Evolutionary conservation across 2,113 vertebrate genomes (phyloP).

Genomic region (Equus quagga): DNA sequence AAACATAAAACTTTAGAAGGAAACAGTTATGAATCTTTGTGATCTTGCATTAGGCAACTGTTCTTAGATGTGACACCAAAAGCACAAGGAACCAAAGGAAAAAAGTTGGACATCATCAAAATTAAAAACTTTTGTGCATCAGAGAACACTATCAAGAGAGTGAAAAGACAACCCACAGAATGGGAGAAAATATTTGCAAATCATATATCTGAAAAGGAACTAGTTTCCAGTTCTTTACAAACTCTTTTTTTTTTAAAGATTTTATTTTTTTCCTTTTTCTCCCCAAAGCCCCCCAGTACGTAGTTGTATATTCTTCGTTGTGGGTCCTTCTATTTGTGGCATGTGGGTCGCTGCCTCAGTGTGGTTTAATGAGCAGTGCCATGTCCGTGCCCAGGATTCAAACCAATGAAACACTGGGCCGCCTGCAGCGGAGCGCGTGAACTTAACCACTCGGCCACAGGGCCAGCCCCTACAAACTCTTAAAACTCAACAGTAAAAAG

Average conservation of each 20-base stretch:
- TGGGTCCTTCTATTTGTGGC: no score
- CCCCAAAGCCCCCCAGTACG: no score
- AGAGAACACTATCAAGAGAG: not conserved
- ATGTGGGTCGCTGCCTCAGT: no score
- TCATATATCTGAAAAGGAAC: not conserved
- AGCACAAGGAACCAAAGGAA: conserved; percentile 8
- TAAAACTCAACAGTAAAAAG: not conserved
- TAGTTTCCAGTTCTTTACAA: not conserved
- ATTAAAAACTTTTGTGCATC: not conserved
- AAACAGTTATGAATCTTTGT: conserved; percentile 5
- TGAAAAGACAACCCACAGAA: not conserved
- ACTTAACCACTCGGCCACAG: no score
- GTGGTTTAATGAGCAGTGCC: no score
- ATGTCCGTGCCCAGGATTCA: no score
- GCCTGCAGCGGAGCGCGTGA: no score
- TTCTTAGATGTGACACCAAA: not conserved
- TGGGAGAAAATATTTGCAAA: conserved; percentile 22
- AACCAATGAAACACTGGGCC: no score
- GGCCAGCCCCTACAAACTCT: not conserved
- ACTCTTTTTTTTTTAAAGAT: no score
- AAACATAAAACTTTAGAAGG: not conserved
- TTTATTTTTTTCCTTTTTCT: no score
- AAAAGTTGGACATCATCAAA: not conserved
- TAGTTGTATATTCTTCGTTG: no score
- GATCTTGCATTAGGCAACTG: not conserved